phyloP scores from a whole-genome alignment of 2,113 vertebrate genomes.

The Camelus dromedarius region DNA sequence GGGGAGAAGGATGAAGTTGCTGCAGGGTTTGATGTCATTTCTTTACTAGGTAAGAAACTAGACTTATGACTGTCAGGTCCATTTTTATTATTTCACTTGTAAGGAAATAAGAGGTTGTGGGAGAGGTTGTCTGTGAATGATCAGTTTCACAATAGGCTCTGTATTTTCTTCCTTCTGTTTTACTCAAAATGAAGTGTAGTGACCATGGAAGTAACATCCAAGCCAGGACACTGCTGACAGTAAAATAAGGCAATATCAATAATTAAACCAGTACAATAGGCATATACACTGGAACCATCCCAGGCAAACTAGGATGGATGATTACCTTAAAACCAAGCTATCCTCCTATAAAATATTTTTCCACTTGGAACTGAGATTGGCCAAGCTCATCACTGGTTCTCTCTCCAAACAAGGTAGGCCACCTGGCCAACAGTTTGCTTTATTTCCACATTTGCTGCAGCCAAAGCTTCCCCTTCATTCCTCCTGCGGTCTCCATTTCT shows the following conservation, averaged over 20 bases:
- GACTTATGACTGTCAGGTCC: neutral
- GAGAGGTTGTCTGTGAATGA: conserved; percentile 36
- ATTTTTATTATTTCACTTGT: conserved; percentile 51
- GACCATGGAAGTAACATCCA: neutral
- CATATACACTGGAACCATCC: neutral
- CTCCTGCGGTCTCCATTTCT: neutral
- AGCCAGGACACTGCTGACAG: neutral
- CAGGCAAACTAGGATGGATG: neutral
- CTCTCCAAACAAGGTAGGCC: neutral
- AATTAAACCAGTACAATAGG: conserved; percentile 22
- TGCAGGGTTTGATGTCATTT: conserved; percentile 32
- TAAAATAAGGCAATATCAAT: conserved; percentile 25
- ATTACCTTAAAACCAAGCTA: neutral
- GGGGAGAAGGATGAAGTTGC: neutral
- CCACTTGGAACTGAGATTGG: neutral
- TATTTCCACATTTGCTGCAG: neutral
- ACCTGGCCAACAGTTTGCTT: neutral
- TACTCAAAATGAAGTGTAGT: conserved; percentile 11
- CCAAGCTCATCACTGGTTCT: neutral
- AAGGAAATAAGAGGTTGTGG: conserved; percentile 27
- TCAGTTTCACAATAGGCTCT: conserved; percentile 12
- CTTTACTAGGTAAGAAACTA: conserved; percentile 36
- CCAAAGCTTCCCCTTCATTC: neutral
- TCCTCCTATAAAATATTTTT: neutral
- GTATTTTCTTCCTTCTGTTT: conserved; percentile 36